phyloP scores from a whole-genome alignment of 2,888 invertebrate species.

The Bursaphelenchus okinawaensis region DNA sequence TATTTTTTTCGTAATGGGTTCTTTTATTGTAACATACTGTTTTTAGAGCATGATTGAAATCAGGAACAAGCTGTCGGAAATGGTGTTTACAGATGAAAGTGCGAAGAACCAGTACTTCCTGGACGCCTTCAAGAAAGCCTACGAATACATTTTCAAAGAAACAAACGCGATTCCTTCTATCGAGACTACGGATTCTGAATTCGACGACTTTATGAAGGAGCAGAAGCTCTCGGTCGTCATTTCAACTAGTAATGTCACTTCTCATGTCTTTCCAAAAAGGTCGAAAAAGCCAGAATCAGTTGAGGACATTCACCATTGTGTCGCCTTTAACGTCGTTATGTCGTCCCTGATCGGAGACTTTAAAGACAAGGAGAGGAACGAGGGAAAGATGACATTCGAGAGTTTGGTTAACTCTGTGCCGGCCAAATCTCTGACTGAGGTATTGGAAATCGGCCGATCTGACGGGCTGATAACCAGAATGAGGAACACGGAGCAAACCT shows the following conservation, averaged over 20 bases:
- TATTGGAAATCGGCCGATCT: conserved; percentile 25
- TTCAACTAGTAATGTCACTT: conserved; percentile 7
- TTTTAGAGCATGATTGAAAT: conserved; percentile 41
- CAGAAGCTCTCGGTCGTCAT: conserved; percentile 13
- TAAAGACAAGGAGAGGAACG: conserved; percentile 7
- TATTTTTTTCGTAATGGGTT: not conserved
- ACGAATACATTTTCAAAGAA: conserved; percentile 42
- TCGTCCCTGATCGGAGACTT: conserved; percentile 13
- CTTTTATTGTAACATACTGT: not conserved
- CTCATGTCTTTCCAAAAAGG: conserved; percentile 19
- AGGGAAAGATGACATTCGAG: not conserved
- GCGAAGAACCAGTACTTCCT: conserved; percentile 45
- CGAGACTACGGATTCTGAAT: conserved; percentile 22
- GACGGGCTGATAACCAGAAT: conserved; percentile 46
- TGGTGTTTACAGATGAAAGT: conserved; percentile 22
- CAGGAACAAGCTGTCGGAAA: conserved; percentile 33
- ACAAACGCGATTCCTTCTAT: conserved; percentile 15
- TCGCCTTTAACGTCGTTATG: conserved; percentile 42
- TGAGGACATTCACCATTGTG: conserved; percentile 37
- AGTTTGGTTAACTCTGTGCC: conserved; percentile 11
- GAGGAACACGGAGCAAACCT: conserved; percentile 22
- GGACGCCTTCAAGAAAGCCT: conserved; percentile 43
- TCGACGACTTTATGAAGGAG: conserved; percentile 19
- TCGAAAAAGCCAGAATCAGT: conserved; percentile 27
- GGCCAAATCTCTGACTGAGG: conserved; percentile 18